A percentile compares a stretch with the other conserved stretches of the same genome.
phyloP scores from a whole-genome alignment of 2,113 vertebrate species.

The Neofelis nebulosa region DNA sequence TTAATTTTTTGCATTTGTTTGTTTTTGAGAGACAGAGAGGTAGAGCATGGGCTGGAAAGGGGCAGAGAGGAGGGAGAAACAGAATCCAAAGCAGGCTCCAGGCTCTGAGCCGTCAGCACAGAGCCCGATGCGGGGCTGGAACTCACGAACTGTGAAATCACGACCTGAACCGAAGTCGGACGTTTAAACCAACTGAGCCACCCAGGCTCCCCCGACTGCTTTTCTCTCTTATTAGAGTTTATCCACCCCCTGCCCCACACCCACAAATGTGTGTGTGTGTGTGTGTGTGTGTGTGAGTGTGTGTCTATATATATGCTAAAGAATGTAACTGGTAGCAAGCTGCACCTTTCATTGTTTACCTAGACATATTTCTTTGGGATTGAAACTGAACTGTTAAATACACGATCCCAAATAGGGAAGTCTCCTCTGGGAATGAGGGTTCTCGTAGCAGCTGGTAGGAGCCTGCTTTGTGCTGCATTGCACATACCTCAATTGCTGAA shows the following conservation, averaged over 20 bases:
- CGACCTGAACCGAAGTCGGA: no score
- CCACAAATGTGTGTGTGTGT: not conserved
- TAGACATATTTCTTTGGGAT: not conserved
- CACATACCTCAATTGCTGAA: not conserved
- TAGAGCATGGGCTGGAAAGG: no score
- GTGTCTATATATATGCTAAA: not conserved
- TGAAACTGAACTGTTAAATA: not conserved
- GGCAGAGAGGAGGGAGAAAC: no score
- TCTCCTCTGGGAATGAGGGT: not conserved
- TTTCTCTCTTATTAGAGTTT: not conserved
- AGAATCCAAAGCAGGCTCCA: no score
- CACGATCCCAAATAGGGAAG: not conserved
- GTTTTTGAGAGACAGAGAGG: no score
- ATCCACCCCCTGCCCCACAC: not conserved
- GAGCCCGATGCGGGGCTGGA: no score
- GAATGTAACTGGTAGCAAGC: not conserved
- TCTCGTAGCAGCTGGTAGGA: fast-evolving
- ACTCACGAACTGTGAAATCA: no score
- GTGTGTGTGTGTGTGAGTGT: fast-evolving
- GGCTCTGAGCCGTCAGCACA: no score
- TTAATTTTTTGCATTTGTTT: no score
- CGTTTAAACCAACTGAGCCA: no score
- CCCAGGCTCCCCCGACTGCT: not conserved
- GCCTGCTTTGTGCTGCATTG: not conserved
- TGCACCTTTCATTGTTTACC: not conserved